phyloP scores from a whole-genome alignment of 2,113 vertebrate genomes.

The Oreamnos americanus region DNA sequence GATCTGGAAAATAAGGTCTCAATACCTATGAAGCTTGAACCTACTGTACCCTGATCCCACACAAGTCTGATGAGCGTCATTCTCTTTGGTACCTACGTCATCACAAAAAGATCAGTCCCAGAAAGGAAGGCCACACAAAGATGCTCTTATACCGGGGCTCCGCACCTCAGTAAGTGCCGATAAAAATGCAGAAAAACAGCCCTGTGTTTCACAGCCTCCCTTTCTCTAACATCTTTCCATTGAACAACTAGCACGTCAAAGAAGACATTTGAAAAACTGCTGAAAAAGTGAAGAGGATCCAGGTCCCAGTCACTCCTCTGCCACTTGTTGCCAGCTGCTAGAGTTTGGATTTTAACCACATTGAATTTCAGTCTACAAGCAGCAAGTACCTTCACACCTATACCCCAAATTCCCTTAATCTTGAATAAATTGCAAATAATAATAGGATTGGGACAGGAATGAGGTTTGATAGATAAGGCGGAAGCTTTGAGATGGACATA shows the following conservation, averaged over 20 bases:
- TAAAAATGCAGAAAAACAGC: background rate
- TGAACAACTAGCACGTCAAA: background rate
- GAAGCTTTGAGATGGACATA: background rate
- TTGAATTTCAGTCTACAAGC: background rate
- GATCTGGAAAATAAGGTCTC: background rate
- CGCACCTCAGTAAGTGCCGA: background rate
- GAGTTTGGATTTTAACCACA: background rate
- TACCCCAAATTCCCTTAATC: background rate
- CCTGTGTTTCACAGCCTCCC: background rate
- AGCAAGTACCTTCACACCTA: background rate
- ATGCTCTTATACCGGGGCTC: background rate
- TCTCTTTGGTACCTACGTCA: background rate
- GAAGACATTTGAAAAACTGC: background rate
- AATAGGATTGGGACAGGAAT: background rate
- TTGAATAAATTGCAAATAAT: slow-evolving; percentile 11
- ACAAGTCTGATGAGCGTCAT: background rate
- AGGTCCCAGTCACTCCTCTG: background rate
- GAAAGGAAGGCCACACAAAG: background rate
- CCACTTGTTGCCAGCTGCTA: background rate
- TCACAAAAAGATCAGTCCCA: background rate
- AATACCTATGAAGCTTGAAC: background rate
- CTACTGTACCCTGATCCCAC: background rate
- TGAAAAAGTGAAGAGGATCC: background rate
- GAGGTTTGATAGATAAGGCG: background rate
- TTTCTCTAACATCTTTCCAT: background rate